Conservation (phyloP, 2,113 vertebrate species). For the Cercopithecus mona region DNA sequence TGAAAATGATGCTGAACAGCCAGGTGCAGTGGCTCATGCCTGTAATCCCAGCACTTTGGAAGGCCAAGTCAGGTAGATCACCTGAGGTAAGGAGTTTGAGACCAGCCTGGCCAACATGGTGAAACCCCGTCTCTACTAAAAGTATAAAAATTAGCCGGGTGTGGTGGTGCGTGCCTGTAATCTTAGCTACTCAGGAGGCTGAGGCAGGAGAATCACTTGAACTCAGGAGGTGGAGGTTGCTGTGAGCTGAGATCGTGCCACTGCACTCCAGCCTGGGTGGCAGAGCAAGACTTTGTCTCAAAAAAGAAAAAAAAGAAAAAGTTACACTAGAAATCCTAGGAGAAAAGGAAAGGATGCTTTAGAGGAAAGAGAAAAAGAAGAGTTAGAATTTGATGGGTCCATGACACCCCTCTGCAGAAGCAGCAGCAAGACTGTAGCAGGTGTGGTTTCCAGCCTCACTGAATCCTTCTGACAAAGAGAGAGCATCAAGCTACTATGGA, state of each 20-base stretch:
- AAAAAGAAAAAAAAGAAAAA: not conserved
- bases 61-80: not conserved
- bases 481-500: not conserved
- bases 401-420: not conserved
- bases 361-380: not conserved
- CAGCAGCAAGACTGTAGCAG: not conserved
- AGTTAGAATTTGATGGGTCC: not conserved
- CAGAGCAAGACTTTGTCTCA: too few relatives aligned
- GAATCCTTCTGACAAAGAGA: not conserved
- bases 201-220: too few relatives aligned
- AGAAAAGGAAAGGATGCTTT: not conserved
- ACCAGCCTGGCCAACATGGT: not conserved
- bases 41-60: not conserved
- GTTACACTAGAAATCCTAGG: not conserved
- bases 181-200: too few relatives aligned
- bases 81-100: not conserved
- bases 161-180: too few relatives aligned
- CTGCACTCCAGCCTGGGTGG: too few relatives aligned
- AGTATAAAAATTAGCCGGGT: not conserved
- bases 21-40: not conserved
- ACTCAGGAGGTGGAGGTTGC: too few relatives aligned
- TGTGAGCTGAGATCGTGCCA: too few relatives aligned
- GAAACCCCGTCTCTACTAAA: not conserved
- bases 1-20: constrained; percentile 6
- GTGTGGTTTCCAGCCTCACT: not conserved